Base-by-base conservation (phyloP, 2,113 vertebrate genomes). In the Brachyhypopomus gauderio region DNA sequence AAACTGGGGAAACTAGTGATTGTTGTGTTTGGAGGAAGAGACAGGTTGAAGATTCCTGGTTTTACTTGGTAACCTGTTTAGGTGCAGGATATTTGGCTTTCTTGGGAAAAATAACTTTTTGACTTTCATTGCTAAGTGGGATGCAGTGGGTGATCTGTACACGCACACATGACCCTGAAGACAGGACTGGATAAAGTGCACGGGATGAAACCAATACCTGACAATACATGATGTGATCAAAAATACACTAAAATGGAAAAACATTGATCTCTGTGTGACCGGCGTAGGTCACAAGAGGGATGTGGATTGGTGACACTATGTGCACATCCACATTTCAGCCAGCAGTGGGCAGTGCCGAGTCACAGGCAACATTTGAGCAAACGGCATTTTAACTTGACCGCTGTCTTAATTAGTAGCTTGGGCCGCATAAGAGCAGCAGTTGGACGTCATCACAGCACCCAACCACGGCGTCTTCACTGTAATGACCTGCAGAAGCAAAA, bases 171-270 rank as follows among this genome's bases (percentile, higher is more conserved):
- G 41, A 72, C 67, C 78, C 9, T 45, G 72, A 73, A 63, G 89
- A 62, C 59, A 77, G 64, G 89, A 56, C 45, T 66, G 79, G 85
- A 90, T 92, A 92, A 93, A 93, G 92, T 93, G 92, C 91, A 89
- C 92, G 78, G 83, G 86, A 90, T 87, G 86, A 87, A 89, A 87
- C 86, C 87, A 88, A 90, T n/a, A n/a, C n/a, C n/a, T n/a, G n/a
- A 84, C 84, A 85, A 82, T 81, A 89, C 85, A 90, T 87, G 88
- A 87, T 82, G 38, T 85, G 73, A 55, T 72, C 78, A 72, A 17
- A 56, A 78, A 22, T 48, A 72, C 30, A 79, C 17, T 27, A 14
- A 63, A 25, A 60, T 25, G 20, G 56, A 0, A n/a, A 23, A 27
- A 48, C 2, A 27, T 72, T 30, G 36, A 55, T 63, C 78, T 62